A percentile compares a stretch with the other conserved stretches of the same genome.
These are phyloP conservation scores for Galagoides demidoff DNA, from an alignment of 2,797 vertebrate genomes.

Conservation along the genomic window DNA sequence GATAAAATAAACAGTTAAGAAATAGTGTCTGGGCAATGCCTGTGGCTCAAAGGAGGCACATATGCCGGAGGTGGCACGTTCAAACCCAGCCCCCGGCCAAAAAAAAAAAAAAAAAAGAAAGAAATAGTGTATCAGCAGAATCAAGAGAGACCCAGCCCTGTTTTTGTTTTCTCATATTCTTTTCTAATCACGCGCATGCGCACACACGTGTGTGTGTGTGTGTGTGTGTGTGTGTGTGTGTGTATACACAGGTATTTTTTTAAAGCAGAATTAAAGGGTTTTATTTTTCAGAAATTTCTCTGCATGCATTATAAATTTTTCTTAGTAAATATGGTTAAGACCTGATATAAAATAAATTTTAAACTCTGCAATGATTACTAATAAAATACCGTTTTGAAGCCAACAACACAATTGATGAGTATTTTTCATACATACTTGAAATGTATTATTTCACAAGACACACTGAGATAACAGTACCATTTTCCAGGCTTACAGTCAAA, in stretches of 20 bases:
- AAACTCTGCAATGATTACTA: background rate
- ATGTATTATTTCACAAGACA: background rate
- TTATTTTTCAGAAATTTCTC: slow-evolving; percentile 32
- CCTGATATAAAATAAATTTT: background rate
- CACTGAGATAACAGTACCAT: background rate
- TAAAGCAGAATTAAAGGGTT: background rate
- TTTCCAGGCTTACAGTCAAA: background rate
- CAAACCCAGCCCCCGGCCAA: too few species aligned
- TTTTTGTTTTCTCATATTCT: background rate
- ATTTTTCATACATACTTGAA: background rate
- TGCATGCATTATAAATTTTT: background rate
- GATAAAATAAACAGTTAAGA: background rate
- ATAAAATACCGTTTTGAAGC: background rate
- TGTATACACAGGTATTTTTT: background rate
- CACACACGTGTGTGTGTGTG: background rate
- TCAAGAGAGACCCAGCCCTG: background rate
- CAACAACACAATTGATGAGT: background rate
- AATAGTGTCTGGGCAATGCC: background rate
- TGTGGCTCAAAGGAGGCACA: too few species aligned
- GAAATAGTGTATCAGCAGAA: background rate
- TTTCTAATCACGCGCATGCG: background rate
- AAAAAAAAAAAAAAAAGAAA: too few species aligned
- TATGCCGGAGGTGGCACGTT: too few species aligned
- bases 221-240: background rate
- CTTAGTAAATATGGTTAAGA: slow-evolving; percentile 5